Evolutionary conservation across 1,140 invertebrate species (phyloP).

Genomic region (Mercenaria mercenaria): DNA sequence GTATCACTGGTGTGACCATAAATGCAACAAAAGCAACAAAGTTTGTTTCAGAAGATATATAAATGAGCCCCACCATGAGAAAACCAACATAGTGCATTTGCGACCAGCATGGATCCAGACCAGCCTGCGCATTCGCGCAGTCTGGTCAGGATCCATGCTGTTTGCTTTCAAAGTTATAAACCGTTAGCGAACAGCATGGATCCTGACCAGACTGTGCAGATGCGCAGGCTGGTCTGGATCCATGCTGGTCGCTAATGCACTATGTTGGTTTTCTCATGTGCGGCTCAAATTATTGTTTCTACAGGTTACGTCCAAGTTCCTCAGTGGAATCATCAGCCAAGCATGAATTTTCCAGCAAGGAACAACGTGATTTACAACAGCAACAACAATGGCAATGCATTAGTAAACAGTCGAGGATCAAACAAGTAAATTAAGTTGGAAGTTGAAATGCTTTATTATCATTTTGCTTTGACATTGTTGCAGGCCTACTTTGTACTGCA

Average conservation of each 20-base stretch:
- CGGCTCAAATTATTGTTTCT: not conserved
- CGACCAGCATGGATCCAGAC: too few relatives aligned
- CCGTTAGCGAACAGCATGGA: not conserved
- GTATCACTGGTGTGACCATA: too few relatives aligned
- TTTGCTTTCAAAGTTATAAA: not conserved
- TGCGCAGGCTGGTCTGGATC: too few relatives aligned
- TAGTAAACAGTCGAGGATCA: not conserved
- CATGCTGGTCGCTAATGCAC: too few relatives aligned
- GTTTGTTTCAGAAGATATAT: too few relatives aligned
- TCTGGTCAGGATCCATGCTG: not conserved
- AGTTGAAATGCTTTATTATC: not conserved
- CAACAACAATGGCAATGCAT: not conserved
- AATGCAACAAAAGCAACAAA: too few relatives aligned
- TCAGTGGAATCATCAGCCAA: constrained; percentile 33
- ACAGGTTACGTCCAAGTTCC: not conserved
- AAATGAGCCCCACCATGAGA: too few relatives aligned
- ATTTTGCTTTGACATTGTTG: not conserved
- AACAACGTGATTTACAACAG: not conserved
- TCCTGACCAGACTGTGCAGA: too few relatives aligned
- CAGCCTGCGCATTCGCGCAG: too few relatives aligned
- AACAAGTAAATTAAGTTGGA: not conserved
- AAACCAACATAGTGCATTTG: too few relatives aligned
- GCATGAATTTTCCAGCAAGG: constrained; percentile 19
- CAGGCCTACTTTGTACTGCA: not conserved
- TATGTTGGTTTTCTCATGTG: not conserved